These are phyloP conservation scores for Formica selysi DNA, from an alignment of 1,140 invertebrate species.

Conservation along the genomic window DNA sequence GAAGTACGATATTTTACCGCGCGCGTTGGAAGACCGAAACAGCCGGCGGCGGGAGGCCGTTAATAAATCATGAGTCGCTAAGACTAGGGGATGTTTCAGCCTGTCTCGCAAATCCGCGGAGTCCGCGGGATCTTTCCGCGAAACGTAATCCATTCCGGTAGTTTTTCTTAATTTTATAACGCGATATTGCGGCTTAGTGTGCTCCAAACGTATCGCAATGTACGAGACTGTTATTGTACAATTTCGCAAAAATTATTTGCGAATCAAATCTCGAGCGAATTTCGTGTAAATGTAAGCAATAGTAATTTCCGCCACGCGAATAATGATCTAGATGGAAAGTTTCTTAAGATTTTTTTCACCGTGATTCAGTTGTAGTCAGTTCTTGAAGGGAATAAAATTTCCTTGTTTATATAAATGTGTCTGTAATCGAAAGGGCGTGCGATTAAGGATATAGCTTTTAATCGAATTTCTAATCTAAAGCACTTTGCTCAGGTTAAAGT, in stretches of 20 bases:
- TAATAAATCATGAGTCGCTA: conserved; percentile 69
- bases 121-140: not conserved
- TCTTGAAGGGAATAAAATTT: not conserved
- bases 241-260: not conserved
- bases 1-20: conserved; percentile 66
- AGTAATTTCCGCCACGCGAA: not conserved
- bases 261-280: not conserved
- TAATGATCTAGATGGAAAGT: not conserved
- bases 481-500: not conserved
- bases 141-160: conserved; percentile 24
- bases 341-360: not conserved
- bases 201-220: not conserved
- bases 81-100: conserved; percentile 58
- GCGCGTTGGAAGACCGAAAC: conserved; percentile 47
- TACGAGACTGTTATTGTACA: not conserved
- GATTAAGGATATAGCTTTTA: not conserved
- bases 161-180: conserved; percentile 44
- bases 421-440: too few species aligned
- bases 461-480: conserved; percentile 5
- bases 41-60: conserved; percentile 44
- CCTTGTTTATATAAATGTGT: not conserved
- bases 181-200: not conserved
- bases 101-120: conserved; percentile 54
- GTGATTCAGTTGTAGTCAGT: not conserved
- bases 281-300: not conserved